Percentiles rank a stretch among this genome's conserved stretches.
phyloP scores from a whole-genome alignment of 2,113 vertebrate species.

The Eublepharis macularius region DNA sequence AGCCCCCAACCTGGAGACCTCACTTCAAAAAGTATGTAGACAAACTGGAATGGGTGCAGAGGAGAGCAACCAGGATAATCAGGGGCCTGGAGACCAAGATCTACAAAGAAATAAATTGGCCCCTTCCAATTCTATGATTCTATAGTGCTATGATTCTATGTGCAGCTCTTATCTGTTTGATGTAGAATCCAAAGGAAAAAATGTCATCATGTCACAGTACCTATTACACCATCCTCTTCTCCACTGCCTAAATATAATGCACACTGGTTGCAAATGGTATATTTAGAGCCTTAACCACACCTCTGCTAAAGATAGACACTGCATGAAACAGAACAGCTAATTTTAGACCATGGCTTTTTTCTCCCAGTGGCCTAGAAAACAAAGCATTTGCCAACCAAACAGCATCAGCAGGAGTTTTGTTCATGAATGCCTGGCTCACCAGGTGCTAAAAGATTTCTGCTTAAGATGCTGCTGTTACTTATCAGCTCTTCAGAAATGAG shows the following conservation, averaged over 20 bases:
- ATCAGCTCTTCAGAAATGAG: rapidly evolving
- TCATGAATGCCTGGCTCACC: background rate
- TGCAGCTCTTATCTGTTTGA: slow-evolving; percentile 37
- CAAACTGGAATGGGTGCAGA: no score
- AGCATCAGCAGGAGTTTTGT: background rate
- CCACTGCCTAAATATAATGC: background rate
- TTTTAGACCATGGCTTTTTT: slow-evolving; percentile 18
- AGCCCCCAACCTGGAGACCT: no score
- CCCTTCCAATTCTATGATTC: no score
- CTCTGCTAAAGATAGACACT: slow-evolving; percentile 37
- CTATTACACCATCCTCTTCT: background rate
- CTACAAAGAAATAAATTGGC: no score
- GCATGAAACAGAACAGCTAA: slow-evolving; percentile 15
- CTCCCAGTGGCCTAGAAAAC: slow-evolving; percentile 23
- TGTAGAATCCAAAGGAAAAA: background rate
- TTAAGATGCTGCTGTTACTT: background rate
- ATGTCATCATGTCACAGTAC: background rate
- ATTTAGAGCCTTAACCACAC: slow-evolving; percentile 26
- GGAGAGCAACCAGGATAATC: no score
- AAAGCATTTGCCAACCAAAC: slow-evolving; percentile 29
- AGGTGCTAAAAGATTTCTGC: background rate
- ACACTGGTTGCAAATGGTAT: background rate
- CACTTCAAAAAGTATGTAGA: no score
- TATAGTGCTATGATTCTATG: no score
- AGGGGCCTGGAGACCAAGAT: no score